Conservation (phyloP, 2,113 vertebrate species). For the Fulica atra region DNA sequence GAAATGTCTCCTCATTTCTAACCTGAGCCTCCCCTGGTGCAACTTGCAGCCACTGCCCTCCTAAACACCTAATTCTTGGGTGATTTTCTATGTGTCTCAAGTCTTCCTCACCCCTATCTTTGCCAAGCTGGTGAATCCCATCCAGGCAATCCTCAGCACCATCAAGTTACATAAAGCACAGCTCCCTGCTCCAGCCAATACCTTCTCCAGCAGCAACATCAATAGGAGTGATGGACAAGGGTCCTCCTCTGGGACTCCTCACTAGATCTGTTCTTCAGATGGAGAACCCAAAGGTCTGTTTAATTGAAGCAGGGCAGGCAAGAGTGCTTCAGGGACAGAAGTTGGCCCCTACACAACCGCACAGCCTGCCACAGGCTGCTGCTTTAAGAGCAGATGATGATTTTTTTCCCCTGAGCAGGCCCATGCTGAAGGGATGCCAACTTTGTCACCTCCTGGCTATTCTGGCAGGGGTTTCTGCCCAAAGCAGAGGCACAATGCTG, state of each 20-base stretch:
- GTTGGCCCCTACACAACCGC: accelerated
- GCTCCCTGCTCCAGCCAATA: background rate
- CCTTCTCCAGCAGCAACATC: background rate
- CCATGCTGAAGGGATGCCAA: background rate
- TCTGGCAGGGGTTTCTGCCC: background rate
- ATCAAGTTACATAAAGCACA: background rate
- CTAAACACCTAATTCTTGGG: background rate
- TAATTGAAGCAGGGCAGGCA: background rate
- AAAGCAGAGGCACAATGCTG: background rate
- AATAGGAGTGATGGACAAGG: accelerated
- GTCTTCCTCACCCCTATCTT: background rate
- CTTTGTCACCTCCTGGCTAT: background rate
- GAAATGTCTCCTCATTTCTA: too few species aligned
- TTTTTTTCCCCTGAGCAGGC: background rate
- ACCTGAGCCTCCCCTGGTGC: too few species aligned
- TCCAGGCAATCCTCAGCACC: background rate
- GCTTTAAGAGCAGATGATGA: background rate
- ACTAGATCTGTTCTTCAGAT: background rate
- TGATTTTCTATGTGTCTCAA: background rate
- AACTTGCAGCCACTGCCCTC: background rate
- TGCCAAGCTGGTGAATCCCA: background rate
- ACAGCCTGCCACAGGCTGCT: background rate
- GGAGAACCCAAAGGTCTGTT: background rate
- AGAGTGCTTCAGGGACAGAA: background rate
- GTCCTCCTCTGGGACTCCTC: background rate